Conservation (phyloP, 2,113 vertebrate species). For the Benitochromis conjunctus region DNA sequence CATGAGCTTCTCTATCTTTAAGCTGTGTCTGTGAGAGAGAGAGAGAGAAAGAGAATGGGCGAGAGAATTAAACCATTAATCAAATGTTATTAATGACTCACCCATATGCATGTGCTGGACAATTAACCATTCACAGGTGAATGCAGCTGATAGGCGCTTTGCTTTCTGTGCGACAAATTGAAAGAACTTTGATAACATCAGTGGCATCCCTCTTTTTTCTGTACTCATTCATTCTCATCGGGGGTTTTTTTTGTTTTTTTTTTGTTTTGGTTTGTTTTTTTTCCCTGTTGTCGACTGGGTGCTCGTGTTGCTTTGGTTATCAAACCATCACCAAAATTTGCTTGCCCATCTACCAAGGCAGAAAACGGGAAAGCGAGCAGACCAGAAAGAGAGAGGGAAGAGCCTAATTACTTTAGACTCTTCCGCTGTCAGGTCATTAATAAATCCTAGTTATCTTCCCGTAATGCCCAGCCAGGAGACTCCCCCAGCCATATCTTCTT, state of each 20-base stretch:
- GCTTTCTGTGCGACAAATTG: slow-evolving; percentile 80
- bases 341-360: slow-evolving; percentile 81
- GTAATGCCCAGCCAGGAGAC: slow-evolving; percentile 76
- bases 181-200: slow-evolving; percentile 90
- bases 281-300: slow-evolving; percentile 56
- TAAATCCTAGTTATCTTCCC: slow-evolving; percentile 94
- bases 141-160: slow-evolving; percentile 91
- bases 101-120: slow-evolving; percentile 86
- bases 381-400: slow-evolving; percentile 55
- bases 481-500: slow-evolving; percentile 76
- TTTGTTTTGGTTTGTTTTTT: not conserved
- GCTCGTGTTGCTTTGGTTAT: slow-evolving; percentile 86
- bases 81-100: slow-evolving; percentile 93
- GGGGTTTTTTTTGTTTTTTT: slow-evolving; percentile 5
- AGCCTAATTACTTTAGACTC: slow-evolving; percentile 93
- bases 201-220: slow-evolving; percentile 73
- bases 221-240: slow-evolving; percentile 64
- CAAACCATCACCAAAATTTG: slow-evolving; percentile 97
- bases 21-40: not conserved
- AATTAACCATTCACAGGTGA: slow-evolving; percentile 99
- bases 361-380: slow-evolving; percentile 21
- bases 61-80: slow-evolving; percentile 78
- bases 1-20: not conserved
- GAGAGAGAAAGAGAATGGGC: not conserved
- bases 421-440: slow-evolving; percentile 98